These are phyloP conservation scores for Calameuta idolon DNA, from an alignment of 2,888 invertebrate genomes.

Conservation along the genomic window DNA sequence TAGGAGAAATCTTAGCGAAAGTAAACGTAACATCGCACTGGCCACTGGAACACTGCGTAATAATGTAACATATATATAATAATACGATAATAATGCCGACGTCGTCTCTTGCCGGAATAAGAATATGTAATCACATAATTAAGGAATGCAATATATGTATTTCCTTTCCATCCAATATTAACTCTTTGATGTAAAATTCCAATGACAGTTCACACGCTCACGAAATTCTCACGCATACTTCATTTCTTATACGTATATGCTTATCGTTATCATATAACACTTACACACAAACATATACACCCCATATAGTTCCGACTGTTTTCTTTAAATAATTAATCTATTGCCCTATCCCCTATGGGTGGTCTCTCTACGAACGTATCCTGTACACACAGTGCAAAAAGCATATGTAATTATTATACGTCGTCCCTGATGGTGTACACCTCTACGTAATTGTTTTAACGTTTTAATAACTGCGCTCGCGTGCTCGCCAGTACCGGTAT, in stretches of 20 bases:
- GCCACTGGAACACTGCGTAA: constrained; percentile 1
- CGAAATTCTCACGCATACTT: not conserved
- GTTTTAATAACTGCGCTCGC: constrained; percentile 61
- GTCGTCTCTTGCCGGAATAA: not conserved
- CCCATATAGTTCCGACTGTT: not conserved
- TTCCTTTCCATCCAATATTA: not conserved
- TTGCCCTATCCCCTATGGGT: not conserved
- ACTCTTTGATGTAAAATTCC: not conserved
- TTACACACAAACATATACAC: too few species aligned
- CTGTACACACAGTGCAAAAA: constrained; percentile 32
- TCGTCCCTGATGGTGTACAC: constrained; percentile 12
- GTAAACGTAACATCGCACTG: constrained; percentile 37
- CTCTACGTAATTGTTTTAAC: constrained; percentile 57
- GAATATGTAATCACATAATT: not conserved
- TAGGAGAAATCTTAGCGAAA: constrained; percentile 63
- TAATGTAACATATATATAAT: constrained; percentile 1
- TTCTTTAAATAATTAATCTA: constrained; percentile 4
- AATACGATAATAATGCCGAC: not conserved
- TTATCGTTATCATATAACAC: too few species aligned
- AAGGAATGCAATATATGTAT: not conserved
- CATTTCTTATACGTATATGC: not conserved
- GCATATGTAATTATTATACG: constrained; percentile 48
- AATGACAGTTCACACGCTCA: not conserved
- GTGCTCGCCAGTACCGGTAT: constrained; percentile 33
- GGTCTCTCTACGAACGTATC: not conserved